Evolutionary conservation across 2,888 invertebrate genomes (phyloP), one percentile per base, ranked within the genome.

Genomic region (Drosophila neonasuta): DNA sequence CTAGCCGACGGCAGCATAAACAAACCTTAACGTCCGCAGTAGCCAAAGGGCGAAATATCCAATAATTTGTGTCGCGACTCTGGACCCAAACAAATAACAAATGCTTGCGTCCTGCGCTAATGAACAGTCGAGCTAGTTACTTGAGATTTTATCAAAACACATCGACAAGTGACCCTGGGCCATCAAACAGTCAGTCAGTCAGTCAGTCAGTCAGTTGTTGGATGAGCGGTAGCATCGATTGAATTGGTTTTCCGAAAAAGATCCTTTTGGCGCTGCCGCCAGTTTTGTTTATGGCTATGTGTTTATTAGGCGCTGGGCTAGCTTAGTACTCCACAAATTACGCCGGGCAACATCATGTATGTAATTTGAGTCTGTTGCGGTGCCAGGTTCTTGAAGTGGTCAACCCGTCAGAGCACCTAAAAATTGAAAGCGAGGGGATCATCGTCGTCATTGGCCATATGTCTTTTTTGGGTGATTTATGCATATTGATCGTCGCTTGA

Each of bases 61-160:
- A 68, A 68, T 54, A 54, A 64, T 9, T 48, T 41, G 59, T 61
- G 83, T 74, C 78, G 84, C 79, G 84, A 71, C 82, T 70, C 59
- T 44, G 32, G 68, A 71, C 70, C 77, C 68, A 74, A 62, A 56
- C 41, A 62, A 55, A 55, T 49, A 65, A 68, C 80, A 76, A 74
- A 74, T 65, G 49, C 52, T 41, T 32, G 69, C 57, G 55, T 55
- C 32, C 68, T 71, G 75, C 67, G 75, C 66, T 79, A 81, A 80
- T 79, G 80, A 80, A n/a, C 44, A 54, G 83, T 77, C 80, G 29
- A 20, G 67, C 32, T 50, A 57, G 83, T 77, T 86, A 83, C 74
- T 86, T 83, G 86, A 84, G 86, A 84, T 86, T 72, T 84, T 86
- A 84, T 84, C 83, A 84, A 86, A 84, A 84, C 83, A 84, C 77